These are phyloP conservation scores for Forbesichthys agassizii DNA, from an alignment of 2,113 vertebrate genomes.

Conservation along the genomic window DNA sequence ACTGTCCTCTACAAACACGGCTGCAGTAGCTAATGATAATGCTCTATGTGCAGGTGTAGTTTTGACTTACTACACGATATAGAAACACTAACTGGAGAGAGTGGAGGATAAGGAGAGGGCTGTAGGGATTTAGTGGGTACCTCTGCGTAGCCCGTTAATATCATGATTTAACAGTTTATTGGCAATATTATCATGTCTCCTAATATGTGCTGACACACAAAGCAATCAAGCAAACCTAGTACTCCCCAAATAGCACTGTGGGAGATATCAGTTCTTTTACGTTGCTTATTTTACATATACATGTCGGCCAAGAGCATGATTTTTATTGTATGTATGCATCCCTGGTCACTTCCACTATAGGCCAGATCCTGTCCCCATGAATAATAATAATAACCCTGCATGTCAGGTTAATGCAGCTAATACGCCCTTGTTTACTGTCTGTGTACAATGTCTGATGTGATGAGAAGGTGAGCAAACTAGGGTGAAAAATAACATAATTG, in stretches of 20 bases:
- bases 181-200: neutral
- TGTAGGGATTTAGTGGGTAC: too few relatives aligned
- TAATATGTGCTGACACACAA: conserved; percentile 8
- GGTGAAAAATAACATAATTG: conserved; percentile 52
- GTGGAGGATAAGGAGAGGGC: too few relatives aligned
- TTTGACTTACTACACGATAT: too few relatives aligned
- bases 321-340: conserved; percentile 7
- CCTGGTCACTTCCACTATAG: conserved; percentile 2
- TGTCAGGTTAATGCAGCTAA: conserved; percentile 43
- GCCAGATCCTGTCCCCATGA: conserved; percentile 31
- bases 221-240: conserved; percentile 13
- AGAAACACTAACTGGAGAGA: too few relatives aligned
- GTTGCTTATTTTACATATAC: too few relatives aligned
- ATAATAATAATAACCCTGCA: conserved; percentile 43
- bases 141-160: neutral
- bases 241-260: neutral
- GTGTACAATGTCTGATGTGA: conserved; percentile 33
- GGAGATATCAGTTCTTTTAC: conserved; percentile 15
- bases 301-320: neutral
- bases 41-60: too few relatives aligned
- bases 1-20: too few relatives aligned
- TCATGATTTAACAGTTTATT: conserved; percentile 10
- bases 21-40: too few relatives aligned
- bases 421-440: conserved; percentile 47
- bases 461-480: conserved; percentile 30